Conservation (phyloP, 2,113 vertebrate genomes). For the Corythoichthys haematopterus region DNA sequence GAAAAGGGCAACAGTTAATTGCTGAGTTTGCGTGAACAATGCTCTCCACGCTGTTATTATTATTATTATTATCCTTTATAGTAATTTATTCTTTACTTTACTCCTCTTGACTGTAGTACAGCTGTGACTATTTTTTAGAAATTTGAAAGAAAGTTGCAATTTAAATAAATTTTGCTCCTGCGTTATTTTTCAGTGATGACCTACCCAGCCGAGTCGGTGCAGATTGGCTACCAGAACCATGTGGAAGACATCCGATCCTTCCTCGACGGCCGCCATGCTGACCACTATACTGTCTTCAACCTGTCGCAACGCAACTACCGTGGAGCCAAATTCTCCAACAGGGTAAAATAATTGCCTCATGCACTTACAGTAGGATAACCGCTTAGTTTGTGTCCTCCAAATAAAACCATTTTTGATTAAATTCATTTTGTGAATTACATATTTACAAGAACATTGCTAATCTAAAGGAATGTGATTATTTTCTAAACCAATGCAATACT, state of each 20-base stretch:
- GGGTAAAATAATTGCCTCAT: constrained; percentile 41
- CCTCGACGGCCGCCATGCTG: constrained; percentile 90
- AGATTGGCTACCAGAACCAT: constrained; percentile 94
- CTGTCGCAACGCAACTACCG: constrained; percentile 94
- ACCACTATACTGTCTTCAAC: constrained; percentile 98
- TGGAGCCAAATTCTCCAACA: constrained; percentile 95
- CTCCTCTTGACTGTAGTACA: neutral
- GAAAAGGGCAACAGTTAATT: no score
- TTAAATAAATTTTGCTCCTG: neutral
- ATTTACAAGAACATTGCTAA: no score
- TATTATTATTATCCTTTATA: no score
- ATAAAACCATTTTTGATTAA: neutral
- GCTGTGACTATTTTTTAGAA: neutral
- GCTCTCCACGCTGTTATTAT: no score
- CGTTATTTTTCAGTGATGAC: constrained; percentile 83
- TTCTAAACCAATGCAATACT: no score
- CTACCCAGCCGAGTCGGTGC: constrained; percentile 89
- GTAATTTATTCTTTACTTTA: no score
- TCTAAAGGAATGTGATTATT: no score
- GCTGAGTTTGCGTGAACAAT: no score
- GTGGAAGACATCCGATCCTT: constrained; percentile 97
- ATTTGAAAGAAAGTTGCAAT: neutral
- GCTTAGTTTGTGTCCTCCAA: neutral
- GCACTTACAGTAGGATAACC: neutral
- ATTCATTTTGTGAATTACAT: no score